phyloP scores from a whole-genome alignment of 2,113 vertebrate species.

The Syngnathus scovelli region DNA sequence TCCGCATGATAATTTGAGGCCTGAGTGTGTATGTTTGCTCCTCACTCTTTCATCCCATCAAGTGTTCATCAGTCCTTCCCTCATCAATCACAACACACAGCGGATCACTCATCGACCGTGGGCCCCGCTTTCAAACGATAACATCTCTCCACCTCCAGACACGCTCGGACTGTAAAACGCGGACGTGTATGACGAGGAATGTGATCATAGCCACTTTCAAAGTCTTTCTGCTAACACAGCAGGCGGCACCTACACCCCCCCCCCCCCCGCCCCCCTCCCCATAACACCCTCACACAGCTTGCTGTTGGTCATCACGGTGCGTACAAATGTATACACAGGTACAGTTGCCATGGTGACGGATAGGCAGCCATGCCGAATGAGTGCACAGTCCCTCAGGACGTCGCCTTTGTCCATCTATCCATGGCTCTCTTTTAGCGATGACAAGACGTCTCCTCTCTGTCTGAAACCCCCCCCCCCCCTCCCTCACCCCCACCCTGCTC shows the following conservation, averaged over 20 bases:
- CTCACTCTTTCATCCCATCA: constrained; percentile 64
- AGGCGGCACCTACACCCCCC: constrained; percentile 46
- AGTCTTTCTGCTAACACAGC: constrained; percentile 46
- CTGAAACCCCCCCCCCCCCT: constrained; percentile 2
- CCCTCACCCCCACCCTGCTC: neutral
- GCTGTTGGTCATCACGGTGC: constrained; percentile 27
- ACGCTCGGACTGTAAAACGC: constrained; percentile 16
- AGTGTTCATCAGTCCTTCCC: constrained; percentile 58
- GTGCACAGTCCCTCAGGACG: constrained; percentile 63
- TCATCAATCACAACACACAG: constrained; percentile 59
- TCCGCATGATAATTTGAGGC: constrained; percentile 20
- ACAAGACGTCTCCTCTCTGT: constrained; percentile 63
- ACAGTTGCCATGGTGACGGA: constrained; percentile 68
- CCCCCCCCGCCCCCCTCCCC: constrained; percentile 25
- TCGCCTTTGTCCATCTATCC: constrained; percentile 71
- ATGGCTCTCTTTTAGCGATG: constrained; percentile 66
- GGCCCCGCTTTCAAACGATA: constrained; percentile 52
- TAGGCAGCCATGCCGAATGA: constrained; percentile 68
- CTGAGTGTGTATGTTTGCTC: constrained; percentile 45
- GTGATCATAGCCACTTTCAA: constrained; percentile 45
- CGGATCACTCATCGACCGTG: constrained; percentile 51
- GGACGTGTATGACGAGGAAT: constrained; percentile 25
- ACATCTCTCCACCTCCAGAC: constrained; percentile 44
- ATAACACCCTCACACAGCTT: constrained; percentile 40
- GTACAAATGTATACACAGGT: constrained; percentile 40